phyloP scores from a whole-genome alignment of 2,888 invertebrate species.

The Neoitamus cyanurus region DNA sequence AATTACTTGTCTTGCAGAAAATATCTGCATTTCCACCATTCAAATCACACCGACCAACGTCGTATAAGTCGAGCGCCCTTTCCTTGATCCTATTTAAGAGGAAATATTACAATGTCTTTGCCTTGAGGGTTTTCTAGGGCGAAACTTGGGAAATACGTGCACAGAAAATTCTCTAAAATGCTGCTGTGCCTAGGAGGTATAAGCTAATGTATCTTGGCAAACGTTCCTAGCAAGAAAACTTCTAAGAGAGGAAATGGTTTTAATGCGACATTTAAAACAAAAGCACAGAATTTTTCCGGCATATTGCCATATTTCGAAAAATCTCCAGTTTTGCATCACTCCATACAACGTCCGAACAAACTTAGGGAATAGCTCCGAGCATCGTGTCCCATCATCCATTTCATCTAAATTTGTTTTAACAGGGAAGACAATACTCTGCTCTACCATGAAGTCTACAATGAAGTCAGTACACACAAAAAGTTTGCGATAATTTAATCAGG shows the following conservation, averaged over 20 bases:
- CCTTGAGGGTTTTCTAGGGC: not conserved
- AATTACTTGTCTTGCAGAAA: not conserved
- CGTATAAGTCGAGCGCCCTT: not conserved
- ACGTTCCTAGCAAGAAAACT: not conserved
- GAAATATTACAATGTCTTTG: not conserved
- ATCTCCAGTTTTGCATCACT: not conserved
- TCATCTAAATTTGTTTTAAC: not conserved
- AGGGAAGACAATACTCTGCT: not conserved
- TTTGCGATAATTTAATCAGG: not conserved
- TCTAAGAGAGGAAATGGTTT: not conserved
- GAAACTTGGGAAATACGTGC: not conserved
- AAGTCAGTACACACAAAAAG: not conserved
- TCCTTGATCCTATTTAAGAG: not conserved
- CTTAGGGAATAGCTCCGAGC: not conserved
- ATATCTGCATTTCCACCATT: not conserved
- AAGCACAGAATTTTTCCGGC: not conserved
- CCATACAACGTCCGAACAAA: not conserved
- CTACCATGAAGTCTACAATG: not conserved
- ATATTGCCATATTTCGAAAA: constrained; percentile 22
- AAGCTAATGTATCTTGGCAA: not conserved
- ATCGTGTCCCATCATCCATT: not conserved
- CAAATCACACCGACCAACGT: not conserved
- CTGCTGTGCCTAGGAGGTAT: not conserved
- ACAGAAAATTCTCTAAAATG: constrained; percentile 30
- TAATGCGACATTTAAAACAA: constrained; percentile 28